Percentiles rank a stretch among this genome's conserved stretches.
Evolutionary conservation across 2,888 invertebrate species (phyloP).

Genomic region (Agonopterix subpropinquella): DNA sequence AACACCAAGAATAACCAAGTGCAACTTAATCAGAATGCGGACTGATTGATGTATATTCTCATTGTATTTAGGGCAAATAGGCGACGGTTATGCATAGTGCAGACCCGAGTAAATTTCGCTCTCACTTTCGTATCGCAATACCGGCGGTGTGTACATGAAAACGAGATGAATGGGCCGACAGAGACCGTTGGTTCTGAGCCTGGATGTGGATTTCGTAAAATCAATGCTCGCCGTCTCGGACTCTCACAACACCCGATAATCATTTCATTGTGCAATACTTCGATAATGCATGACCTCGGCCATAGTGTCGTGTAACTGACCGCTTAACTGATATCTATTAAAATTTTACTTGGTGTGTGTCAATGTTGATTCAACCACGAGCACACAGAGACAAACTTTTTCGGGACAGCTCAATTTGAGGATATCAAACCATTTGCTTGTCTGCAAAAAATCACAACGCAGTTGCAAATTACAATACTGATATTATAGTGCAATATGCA

Average conservation of each 20-base stretch:
- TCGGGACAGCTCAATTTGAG: too few relatives aligned
- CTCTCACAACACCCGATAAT: constrained; percentile 51
- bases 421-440: too few relatives aligned
- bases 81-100: constrained; percentile 40
- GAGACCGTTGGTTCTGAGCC: constrained; percentile 65
- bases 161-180: constrained; percentile 72
- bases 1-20: neutral
- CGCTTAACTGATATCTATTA: constrained; percentile 48
- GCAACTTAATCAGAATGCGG: neutral
- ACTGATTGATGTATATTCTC: neutral
- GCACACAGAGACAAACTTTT: neutral
- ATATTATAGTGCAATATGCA: too few relatives aligned
- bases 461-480: too few relatives aligned
- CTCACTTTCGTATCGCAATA: constrained; percentile 72
- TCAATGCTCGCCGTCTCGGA: constrained; percentile 63
- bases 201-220: constrained; percentile 69
- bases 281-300: constrained; percentile 51
- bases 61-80: neutral
- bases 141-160: constrained; percentile 66
- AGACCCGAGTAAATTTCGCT: constrained; percentile 63
- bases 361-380: constrained; percentile 24
- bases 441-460: too few relatives aligned
- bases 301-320: constrained; percentile 46
- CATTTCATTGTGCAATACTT: constrained; percentile 60
- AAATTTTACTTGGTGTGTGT: constrained; percentile 43